Evolutionary conservation across 2,797 vertebrate species (phyloP).

Genomic region (Protonibea diacanthus): DNA sequence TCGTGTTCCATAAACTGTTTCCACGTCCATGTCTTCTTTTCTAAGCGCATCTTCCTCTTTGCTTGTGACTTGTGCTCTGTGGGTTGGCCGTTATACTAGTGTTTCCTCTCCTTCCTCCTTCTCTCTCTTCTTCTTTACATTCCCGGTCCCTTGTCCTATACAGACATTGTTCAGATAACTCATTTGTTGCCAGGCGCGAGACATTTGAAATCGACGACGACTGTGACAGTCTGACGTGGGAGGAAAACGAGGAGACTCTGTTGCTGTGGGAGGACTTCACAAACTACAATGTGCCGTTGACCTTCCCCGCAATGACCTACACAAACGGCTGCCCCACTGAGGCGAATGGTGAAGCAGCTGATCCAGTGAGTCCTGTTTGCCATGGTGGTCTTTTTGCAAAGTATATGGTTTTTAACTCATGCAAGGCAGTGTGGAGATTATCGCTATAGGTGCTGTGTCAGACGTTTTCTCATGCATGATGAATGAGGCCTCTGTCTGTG

Average conservation of each 20-base stretch:
- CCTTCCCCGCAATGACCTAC: slow-evolving; percentile 45
- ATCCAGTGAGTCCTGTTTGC: slow-evolving; percentile 71
- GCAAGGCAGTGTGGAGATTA: slow-evolving; percentile 21
- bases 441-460: slow-evolving; percentile 53
- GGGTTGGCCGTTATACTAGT: slow-evolving; percentile 63
- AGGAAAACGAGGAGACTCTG: slow-evolving; percentile 96
- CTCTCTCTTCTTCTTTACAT: slow-evolving; percentile 24
- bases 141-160: slow-evolving; percentile 49
- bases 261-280: slow-evolving; percentile 98
- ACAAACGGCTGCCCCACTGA: slow-evolving; percentile 68
- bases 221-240: slow-evolving; percentile 98
- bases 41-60: slow-evolving; percentile 42
- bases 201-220: slow-evolving; percentile 97
- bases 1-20: slow-evolving; percentile 24
- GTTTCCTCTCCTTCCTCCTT: slow-evolving; percentile 42
- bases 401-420: slow-evolving; percentile 13
- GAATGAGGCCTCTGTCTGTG: slow-evolving; percentile 64
- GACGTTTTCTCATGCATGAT: slow-evolving; percentile 68
- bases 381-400: background rate
- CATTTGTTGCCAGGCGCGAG: slow-evolving; percentile 90
- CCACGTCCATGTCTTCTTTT: slow-evolving; percentile 14
- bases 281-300: slow-evolving; percentile 91
- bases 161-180: slow-evolving; percentile 88
- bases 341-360: slow-evolving; percentile 83
- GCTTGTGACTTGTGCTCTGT: slow-evolving; percentile 46